Evolutionary conservation across 2,113 vertebrate species (phyloP), one percentile per base, ranked within the genome.

Genomic region (Recurvirostra avosetta): DNA sequence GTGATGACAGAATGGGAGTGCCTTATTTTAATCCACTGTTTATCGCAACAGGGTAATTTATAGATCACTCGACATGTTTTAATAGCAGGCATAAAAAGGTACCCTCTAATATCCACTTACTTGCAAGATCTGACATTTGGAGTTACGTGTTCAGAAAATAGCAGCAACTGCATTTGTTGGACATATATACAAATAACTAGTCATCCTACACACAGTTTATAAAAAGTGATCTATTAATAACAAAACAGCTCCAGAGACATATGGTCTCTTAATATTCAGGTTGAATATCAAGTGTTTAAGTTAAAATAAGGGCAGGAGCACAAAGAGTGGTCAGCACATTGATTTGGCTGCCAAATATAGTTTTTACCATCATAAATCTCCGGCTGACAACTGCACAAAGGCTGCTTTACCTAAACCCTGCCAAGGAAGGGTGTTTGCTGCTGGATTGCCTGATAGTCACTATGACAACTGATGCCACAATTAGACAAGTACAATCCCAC

Each of bases 401-500:
- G 98, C 98, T 98, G 95, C 98, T 98, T 99, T 98, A 98, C 98
- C 98, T 98, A 98, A 99, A 99, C 97, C 97, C 98, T 98, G 98
- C 98, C 99, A 99, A 99, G 98, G 98, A 98, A 98, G 98, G 98
- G 98, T 98, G 98, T 99, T 99, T 98, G 98, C 98, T 98, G 98
- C 98, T 97, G 94, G 98, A 99, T 99, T 98, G 98, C 98, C 97
- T 97, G 99, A 99, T 99, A 99, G 98, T 99, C 97, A 97, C 99
- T 98, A 99, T 99, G 99, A 98, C 99, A 99, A 99, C 99, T 95
- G 98, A 98, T 98, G 97, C 98, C 98, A 99, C 99, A 99, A 99
- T 99, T 99, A 99, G 98, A 99, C 98, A 98, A 99, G 98, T 98
- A 98, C 99, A 99, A 99, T 99, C 98, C 99, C 92, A 98, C 98